A percentile compares a stretch with the other conserved stretches of the same genome.
Conservation (phyloP, 2,797 vertebrate species). For the Linurgus olivaceus region DNA sequence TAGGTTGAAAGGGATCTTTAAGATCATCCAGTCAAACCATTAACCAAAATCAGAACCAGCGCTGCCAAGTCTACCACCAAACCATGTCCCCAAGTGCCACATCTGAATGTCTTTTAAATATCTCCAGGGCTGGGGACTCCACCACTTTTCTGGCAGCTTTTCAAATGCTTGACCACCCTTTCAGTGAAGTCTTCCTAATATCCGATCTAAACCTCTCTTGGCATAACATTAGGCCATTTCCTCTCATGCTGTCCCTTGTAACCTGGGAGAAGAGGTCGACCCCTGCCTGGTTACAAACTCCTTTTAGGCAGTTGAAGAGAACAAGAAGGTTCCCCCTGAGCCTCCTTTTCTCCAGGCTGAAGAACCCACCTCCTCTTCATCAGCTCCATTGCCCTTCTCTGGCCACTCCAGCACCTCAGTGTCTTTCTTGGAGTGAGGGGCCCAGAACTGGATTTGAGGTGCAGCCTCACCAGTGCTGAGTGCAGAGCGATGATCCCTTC, state of each 20-base stretch:
- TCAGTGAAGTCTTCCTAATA: not conserved
- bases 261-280: not conserved
- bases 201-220: not conserved
- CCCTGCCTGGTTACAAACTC: not conserved
- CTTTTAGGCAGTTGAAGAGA: not conserved
- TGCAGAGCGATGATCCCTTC: not conserved
- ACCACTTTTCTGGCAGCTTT: not conserved
- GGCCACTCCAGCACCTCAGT: rapidly evolving
- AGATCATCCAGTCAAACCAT: not conserved
- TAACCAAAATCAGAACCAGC: not conserved
- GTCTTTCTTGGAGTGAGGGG: not conserved
- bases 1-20: not conserved
- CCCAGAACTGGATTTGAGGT: not conserved
- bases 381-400: not conserved
- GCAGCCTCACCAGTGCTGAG: not conserved
- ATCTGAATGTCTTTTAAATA: not conserved
- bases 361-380: not conserved
- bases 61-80: not conserved
- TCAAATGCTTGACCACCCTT: not conserved
- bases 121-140: not conserved
- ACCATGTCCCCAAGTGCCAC: not conserved
- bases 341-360: not conserved
- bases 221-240: not conserved
- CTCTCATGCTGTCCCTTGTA: not conserved
- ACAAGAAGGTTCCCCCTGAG: not conserved